Evolutionary conservation across 2,113 vertebrate species (phyloP), one percentile per base, ranked within the genome.

Genomic region (Megaleporinus macrocephalus): DNA sequence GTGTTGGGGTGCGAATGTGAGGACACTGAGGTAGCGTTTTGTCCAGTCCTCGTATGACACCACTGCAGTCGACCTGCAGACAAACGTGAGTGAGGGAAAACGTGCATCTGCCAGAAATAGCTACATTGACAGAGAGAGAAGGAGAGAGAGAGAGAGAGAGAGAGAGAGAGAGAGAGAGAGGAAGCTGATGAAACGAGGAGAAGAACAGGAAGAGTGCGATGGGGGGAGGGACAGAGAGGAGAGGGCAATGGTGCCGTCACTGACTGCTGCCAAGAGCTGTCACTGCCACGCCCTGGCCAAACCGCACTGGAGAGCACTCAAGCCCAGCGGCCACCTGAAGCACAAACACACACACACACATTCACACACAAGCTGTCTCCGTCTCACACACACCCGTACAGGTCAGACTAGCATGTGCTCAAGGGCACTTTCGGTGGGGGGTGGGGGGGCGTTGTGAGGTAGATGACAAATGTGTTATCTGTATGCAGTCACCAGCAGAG

Each of bases 71-170:
- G 13, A 74, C 70, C 70, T 69, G 41, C 22, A 27, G 69, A 74
- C 66, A 85, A 63, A 85, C 63, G 41, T 63, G 65, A 33, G 55
- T 29, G 30, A 41, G 36, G 29, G 57, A 70, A 85, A 82, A 79
- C 53, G 73, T 81, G 57, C 65, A 79, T 79, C 55, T 44, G 76
- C 63, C 76, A 63, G 68, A 85, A 86, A 80, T 79, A 80, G 73
- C 55, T 30, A 63, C 65, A 86, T 26, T 5, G 62, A 77, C 30
- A 72, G n/a, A 78, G 76, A 76, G 55, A 65, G 30, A 62, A 73
- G 22, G 29, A 69, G 61, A 55, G 24, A 73, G 76, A 66, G 59
- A 73, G 59, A 30, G 6, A 29, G 41, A 41, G n/a, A n/a, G n/a
- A n/a, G n/a, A n/a, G n/a, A n/a, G 29, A 33, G 36, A 73, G 51